A percentile compares a stretch with the other conserved stretches of the same genome.
Conservation (phyloP, 2,113 vertebrate species). For the Sander lucioperca region DNA sequence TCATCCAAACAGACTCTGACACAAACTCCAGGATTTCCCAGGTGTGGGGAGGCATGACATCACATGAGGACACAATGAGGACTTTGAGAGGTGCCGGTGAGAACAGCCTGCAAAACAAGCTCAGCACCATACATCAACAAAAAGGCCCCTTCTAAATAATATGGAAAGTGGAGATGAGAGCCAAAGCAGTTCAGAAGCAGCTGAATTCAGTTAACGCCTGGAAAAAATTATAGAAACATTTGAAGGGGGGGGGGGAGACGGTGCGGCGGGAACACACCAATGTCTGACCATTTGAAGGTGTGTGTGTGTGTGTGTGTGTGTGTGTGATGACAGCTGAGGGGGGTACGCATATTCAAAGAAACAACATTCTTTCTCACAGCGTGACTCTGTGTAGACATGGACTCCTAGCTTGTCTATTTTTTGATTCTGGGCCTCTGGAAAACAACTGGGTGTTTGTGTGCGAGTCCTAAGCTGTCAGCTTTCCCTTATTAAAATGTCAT, state of each 20-base stretch:
- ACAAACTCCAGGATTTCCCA: constrained; percentile 70
- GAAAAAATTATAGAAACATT: constrained; percentile 83
- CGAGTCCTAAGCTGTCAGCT: constrained; percentile 71
- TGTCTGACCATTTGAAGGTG: constrained; percentile 65
- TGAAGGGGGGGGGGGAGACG: constrained; percentile 14
- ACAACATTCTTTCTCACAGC: constrained; percentile 69
- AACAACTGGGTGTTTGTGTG: constrained; percentile 78
- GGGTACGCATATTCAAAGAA: constrained; percentile 63
- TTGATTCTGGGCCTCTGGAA: constrained; percentile 49
- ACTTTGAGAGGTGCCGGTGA: constrained; percentile 81
- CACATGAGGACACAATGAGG: constrained; percentile 86
- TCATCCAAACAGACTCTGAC: constrained; percentile 68
- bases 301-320: constrained; percentile 34
- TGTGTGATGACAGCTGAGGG: constrained; percentile 64
- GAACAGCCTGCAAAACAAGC: constrained; percentile 72
- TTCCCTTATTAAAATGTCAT: constrained; percentile 86
- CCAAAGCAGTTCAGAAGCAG: constrained; percentile 81
- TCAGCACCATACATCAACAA: constrained; percentile 69
- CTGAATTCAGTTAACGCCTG: constrained; percentile 85
- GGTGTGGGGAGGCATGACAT: constrained; percentile 88
- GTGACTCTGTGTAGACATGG: constrained; percentile 49
- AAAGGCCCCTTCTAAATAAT: constrained; percentile 69
- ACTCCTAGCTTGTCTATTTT: constrained; percentile 46
- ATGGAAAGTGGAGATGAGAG: constrained; percentile 80
- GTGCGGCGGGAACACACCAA: constrained; percentile 24